A percentile compares a stretch with the other conserved stretches of the same genome.
phyloP scores from a whole-genome alignment of 2,797 vertebrate species.

The Coreius guichenoti region DNA sequence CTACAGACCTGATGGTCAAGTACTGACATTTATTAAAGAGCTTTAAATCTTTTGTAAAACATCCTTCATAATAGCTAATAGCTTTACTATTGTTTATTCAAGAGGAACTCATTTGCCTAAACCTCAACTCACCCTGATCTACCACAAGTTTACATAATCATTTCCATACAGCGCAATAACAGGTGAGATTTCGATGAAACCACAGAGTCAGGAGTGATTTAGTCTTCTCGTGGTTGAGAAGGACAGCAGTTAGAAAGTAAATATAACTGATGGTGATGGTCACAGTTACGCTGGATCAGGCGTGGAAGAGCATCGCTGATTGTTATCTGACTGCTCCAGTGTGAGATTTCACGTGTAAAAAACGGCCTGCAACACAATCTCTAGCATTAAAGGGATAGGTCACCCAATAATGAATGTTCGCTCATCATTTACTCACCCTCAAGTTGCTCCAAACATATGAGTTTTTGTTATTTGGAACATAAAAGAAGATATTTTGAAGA shows the following conservation, averaged over 20 bases:
- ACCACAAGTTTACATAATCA: conserved; percentile 31
- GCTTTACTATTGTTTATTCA: conserved; percentile 8
- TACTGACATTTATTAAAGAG: not conserved
- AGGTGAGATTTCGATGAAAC: conserved; percentile 19
- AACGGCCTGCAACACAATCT: not conserved
- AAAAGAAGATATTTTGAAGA: too few relatives aligned
- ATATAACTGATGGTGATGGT: not conserved
- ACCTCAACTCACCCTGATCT: conserved; percentile 17
- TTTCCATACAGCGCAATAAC: conserved; percentile 18
- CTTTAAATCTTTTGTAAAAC: not conserved
- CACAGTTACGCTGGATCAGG: not conserved
- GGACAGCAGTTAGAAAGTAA: not conserved
- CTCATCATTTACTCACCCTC: not conserved
- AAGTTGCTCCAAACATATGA: too few relatives aligned
- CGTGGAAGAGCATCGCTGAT: not conserved
- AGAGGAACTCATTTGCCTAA: not conserved
- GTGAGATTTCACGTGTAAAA: not conserved
- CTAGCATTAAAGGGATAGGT: not conserved
- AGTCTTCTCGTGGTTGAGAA: not conserved
- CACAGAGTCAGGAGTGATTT: not conserved
- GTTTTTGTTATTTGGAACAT: too few relatives aligned
- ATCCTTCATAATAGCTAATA: not conserved
- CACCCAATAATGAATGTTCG: not conserved
- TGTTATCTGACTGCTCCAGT: not conserved
- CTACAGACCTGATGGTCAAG: not conserved